phyloP scores from a whole-genome alignment of 2,797 vertebrate genomes.

The Diglossa cyanea region DNA sequence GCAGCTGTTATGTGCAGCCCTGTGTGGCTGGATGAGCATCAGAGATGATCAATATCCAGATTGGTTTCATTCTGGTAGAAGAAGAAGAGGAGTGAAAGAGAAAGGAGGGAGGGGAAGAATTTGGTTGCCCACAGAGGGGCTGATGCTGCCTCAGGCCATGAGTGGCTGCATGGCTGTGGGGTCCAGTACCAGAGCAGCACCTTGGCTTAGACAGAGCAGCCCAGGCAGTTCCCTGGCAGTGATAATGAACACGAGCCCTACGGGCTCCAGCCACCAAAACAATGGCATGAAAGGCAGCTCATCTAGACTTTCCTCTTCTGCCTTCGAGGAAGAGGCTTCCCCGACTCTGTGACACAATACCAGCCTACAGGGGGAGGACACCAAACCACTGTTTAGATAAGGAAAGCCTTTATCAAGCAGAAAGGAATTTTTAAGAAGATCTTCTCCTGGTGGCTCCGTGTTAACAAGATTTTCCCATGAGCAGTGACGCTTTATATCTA shows the following conservation, averaged over 20 bases:
- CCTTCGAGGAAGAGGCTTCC: neutral
- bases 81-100: neutral
- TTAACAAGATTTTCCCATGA: constrained; percentile 68
- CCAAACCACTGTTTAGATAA: constrained; percentile 57
- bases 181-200: neutral
- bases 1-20: neutral
- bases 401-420: constrained; percentile 44
- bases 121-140: neutral
- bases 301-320: neutral
- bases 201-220: neutral
- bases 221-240: neutral
- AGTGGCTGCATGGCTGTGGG: fast-evolving
- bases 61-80: neutral
- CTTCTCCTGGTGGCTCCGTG: neutral
- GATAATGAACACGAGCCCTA: fast-evolving
- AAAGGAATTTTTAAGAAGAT: constrained; percentile 44
- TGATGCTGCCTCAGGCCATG: neutral
- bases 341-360: neutral
- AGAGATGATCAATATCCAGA: neutral
- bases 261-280: neutral
- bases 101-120: neutral
- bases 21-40: neutral
- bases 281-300: neutral
- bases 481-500: neutral
- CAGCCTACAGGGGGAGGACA: neutral